A percentile compares a stretch with the other conserved stretches of the same genome.
These are phyloP conservation scores for Tiliqua scincoides DNA, from an alignment of 2,113 vertebrate genomes.

Conservation along the genomic window DNA sequence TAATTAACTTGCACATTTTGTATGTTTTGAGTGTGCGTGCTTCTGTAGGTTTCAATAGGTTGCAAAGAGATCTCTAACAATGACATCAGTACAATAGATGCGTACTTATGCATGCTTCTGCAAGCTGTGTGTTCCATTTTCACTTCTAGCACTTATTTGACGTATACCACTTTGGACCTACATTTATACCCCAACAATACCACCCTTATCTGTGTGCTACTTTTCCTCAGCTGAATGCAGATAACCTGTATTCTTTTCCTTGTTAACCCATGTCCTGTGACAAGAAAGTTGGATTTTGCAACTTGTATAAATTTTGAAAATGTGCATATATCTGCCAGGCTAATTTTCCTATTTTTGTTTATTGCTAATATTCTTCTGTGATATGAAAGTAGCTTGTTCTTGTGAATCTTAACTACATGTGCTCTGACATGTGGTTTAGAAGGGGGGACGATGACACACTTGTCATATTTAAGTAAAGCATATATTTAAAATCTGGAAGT, in stretches of 20 bases:
- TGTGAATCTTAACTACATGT: background rate
- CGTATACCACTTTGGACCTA: background rate
- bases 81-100: background rate
- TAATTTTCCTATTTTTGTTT: background rate
- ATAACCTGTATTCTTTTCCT: background rate
- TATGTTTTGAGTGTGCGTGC: background rate
- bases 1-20: conserved; percentile 23
- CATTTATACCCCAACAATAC: too few relatives aligned
- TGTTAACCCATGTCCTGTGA: background rate
- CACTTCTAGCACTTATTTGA: background rate
- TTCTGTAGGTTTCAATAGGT: background rate
- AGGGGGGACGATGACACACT: background rate
- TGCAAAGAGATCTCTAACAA: background rate
- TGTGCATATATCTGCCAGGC: background rate
- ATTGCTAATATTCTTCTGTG: background rate
- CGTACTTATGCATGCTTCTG: background rate
- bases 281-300: background rate
- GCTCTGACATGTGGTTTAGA: background rate
- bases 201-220: too few relatives aligned
- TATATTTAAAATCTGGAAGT: background rate
- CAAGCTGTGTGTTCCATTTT: background rate
- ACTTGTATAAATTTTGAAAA: background rate
- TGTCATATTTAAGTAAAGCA: background rate
- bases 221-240: background rate
- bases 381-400: background rate